Conservation (phyloP, 2,888 invertebrate species). For the Boloria selene region DNA sequence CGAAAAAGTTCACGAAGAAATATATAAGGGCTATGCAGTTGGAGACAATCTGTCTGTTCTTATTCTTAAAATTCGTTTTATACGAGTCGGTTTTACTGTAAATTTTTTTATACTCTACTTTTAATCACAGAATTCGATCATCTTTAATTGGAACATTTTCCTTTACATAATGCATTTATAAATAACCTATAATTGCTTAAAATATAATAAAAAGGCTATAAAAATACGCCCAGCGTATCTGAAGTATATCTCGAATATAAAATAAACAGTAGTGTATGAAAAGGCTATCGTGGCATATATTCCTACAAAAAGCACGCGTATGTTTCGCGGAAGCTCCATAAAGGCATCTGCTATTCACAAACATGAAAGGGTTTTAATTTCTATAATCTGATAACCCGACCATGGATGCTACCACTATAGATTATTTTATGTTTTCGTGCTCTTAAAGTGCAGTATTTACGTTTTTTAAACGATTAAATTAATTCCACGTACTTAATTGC, state of each 20-base stretch:
- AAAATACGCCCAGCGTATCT: conserved; percentile 3
- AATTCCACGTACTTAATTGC: too few species aligned
- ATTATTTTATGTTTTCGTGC: conserved; percentile 29
- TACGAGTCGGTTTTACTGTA: too few species aligned
- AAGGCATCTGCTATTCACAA: conserved; percentile 44
- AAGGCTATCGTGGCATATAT: conserved; percentile 25
- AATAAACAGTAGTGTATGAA: conserved; percentile 23
- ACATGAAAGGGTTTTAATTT: conserved; percentile 50
- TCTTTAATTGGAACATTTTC: too few species aligned
- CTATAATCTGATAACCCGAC: conserved; percentile 48
- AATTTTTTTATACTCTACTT: too few species aligned
- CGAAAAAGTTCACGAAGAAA: too few species aligned
- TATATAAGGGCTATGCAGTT: too few species aligned
- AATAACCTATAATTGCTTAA: too few species aligned
- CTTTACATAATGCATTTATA: too few species aligned
- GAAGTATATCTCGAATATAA: conserved; percentile 8
- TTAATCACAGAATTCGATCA: too few species aligned
- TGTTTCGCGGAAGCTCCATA: conserved; percentile 30
- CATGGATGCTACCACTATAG: conserved; percentile 36
- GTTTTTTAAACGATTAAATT: neutral
- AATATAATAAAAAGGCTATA: neutral
- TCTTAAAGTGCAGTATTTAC: conserved; percentile 12
- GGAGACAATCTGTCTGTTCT: too few species aligned
- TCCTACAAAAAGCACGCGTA: conserved; percentile 17
- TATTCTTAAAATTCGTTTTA: too few species aligned